Conservation (phyloP, 2,888 invertebrate species). For the Eurois occulta region DNA sequence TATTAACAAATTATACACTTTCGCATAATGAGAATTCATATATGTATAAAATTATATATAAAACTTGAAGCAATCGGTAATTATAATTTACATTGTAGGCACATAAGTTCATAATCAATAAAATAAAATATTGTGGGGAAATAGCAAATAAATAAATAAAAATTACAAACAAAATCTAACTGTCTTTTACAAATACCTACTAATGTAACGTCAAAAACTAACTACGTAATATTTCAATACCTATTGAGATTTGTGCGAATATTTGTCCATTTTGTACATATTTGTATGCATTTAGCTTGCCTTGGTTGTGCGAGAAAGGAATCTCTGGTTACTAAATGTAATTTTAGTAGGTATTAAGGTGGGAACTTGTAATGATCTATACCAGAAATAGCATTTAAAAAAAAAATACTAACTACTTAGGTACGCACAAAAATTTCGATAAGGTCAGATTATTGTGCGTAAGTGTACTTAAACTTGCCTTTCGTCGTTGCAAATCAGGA, state of each 20-base stretch:
- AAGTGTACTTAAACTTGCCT: not conserved
- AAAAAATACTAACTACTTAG: too few relatives aligned
- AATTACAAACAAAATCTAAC: not conserved
- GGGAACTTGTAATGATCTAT: slow-evolving; percentile 1
- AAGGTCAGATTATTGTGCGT: not conserved
- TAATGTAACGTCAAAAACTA: slow-evolving; percentile 23
- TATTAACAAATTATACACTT: slow-evolving; percentile 53
- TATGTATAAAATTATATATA: slow-evolving; percentile 22
- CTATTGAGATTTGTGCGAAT: slow-evolving; percentile 71
- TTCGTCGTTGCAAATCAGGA: slow-evolving; percentile 12
- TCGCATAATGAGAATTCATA: slow-evolving; percentile 18
- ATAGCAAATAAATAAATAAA: not conserved
- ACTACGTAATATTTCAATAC: slow-evolving; percentile 30
- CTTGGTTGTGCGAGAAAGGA: slow-evolving; percentile 41
- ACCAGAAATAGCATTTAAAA: slow-evolving; percentile 5
- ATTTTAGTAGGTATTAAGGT: slow-evolving; percentile 1
- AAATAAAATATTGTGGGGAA: slow-evolving; percentile 8
- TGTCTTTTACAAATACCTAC: not conserved
- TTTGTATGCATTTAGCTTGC: slow-evolving; percentile 20
- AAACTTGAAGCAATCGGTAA: slow-evolving; percentile 17
- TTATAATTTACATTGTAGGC: slow-evolving; percentile 26
- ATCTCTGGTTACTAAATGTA: slow-evolving; percentile 17
- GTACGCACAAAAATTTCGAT: not conserved
- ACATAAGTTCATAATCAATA: slow-evolving; percentile 1
- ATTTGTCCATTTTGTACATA: slow-evolving; percentile 58